These are phyloP conservation scores for Edolisoma coerulescens DNA, from an alignment of 2,113 vertebrate genomes.

Conservation along the genomic window DNA sequence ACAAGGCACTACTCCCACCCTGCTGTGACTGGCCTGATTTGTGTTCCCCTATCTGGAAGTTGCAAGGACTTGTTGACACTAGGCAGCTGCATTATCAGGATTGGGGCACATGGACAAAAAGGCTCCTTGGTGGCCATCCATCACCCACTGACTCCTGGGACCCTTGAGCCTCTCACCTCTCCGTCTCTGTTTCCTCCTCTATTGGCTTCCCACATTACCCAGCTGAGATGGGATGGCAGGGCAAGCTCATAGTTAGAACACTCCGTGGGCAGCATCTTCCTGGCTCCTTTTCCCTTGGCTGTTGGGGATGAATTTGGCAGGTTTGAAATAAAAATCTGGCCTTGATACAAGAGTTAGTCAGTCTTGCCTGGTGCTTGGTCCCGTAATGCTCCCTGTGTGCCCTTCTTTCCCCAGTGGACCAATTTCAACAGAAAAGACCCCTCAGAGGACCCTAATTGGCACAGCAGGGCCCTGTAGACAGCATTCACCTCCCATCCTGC, in stretches of 20 bases:
- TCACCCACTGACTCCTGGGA: not conserved
- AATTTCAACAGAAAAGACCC: not conserved
- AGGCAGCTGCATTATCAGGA: not conserved
- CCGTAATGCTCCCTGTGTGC: accelerated
- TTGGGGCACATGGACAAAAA: not conserved
- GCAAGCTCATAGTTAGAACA: not conserved
- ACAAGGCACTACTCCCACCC: not conserved
- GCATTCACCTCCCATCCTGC: not conserved
- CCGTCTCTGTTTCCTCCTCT: not conserved
- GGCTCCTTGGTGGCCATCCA: not conserved
- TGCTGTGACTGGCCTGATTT: not conserved
- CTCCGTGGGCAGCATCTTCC: not conserved
- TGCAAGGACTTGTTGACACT: not conserved
- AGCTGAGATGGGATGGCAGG: not conserved
- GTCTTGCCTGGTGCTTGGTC: not conserved
- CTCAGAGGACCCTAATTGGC: not conserved
- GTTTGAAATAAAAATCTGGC: not conserved
- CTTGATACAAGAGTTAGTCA: not conserved
- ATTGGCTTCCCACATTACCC: not conserved
- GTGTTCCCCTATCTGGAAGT: not conserved
- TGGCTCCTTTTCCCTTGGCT: not conserved
- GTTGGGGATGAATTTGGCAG: not conserved
- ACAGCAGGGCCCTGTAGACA: not conserved
- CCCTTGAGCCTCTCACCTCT: not conserved
- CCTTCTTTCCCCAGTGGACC: not conserved